phyloP scores from a whole-genome alignment of 2,888 invertebrate species.

The Crocallis elinguaria region DNA sequence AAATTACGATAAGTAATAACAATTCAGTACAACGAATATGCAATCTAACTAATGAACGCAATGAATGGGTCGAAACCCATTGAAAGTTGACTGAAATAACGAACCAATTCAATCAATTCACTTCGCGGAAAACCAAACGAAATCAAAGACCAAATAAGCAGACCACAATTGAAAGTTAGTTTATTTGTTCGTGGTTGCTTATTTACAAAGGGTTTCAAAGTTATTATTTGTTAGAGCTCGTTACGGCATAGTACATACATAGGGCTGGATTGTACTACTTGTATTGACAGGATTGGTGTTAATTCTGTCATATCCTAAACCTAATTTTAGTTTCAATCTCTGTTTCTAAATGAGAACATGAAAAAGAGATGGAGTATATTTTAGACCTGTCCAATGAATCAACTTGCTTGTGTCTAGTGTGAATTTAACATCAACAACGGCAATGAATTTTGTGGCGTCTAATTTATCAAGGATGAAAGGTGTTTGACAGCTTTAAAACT shows the following conservation, averaged over 20 bases:
- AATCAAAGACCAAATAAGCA: conserved; percentile 34
- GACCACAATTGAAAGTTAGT: conserved; percentile 43
- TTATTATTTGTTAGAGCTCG: conserved; percentile 52
- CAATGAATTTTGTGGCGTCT: too few species aligned
- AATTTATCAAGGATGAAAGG: too few species aligned
- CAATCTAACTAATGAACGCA: conserved; percentile 20
- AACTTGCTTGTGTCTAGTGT: too few species aligned
- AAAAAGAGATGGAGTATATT: too few species aligned
- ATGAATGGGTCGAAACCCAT: background rate
- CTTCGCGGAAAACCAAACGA: conserved; percentile 26
- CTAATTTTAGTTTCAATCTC: too few species aligned
- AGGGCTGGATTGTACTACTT: too few species aligned
- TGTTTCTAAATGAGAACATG: too few species aligned
- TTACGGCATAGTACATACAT: conserved; percentile 24
- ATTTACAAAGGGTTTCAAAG: conserved; percentile 52
- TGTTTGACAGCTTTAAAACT: too few species aligned
- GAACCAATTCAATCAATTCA: conserved; percentile 29
- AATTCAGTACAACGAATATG: background rate
- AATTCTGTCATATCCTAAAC: too few species aligned
- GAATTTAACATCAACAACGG: too few species aligned
- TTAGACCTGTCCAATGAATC: too few species aligned
- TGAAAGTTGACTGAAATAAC: conserved; percentile 11
- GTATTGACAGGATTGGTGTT: too few species aligned
- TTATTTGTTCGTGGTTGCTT: conserved; percentile 53
- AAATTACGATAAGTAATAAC: background rate